Percentiles rank a stretch among this genome's conserved stretches.
These are phyloP conservation scores for Diogma glabrata DNA, from an alignment of 2,888 invertebrate species.

Conservation along the genomic window DNA sequence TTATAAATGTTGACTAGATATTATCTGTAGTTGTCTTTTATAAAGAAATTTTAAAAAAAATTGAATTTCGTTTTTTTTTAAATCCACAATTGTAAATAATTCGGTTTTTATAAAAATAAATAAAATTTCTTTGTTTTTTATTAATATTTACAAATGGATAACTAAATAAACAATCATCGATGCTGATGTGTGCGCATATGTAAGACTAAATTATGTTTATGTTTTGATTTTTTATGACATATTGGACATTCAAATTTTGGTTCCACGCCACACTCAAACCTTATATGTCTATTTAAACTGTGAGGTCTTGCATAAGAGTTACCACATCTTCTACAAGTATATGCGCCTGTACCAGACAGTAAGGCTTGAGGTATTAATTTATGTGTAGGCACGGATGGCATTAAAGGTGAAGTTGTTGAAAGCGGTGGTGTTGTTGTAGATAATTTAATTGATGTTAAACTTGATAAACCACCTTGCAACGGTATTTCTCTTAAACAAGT, in stretches of 20 bases:
- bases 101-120: no score
- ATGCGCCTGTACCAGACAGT: conserved; percentile 23
- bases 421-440: conserved; percentile 10
- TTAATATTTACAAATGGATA: no score
- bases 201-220: conserved; percentile 38
- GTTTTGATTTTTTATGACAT: conserved; percentile 46
- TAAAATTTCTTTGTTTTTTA: no score
- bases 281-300: conserved; percentile 43
- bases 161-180: conserved; percentile 33
- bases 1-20: no score
- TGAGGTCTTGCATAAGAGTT: conserved; percentile 45
- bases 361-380: conserved; percentile 4
- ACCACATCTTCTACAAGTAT: conserved; percentile 43
- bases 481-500: conserved; percentile 26
- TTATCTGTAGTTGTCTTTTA: no score
- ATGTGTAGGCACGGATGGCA: conserved; percentile 6
- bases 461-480: conserved; percentile 17
- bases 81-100: no score
- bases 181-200: conserved; percentile 39
- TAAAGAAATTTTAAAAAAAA: no score
- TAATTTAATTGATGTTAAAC: conserved; percentile 8
- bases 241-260: conserved; percentile 49
- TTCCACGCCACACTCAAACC: conserved; percentile 48
- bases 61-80: no score
- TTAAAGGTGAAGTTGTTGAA: conserved; percentile 8